phyloP scores from a whole-genome alignment of 2,888 invertebrate genomes.

The Eupelmus urozonus region DNA sequence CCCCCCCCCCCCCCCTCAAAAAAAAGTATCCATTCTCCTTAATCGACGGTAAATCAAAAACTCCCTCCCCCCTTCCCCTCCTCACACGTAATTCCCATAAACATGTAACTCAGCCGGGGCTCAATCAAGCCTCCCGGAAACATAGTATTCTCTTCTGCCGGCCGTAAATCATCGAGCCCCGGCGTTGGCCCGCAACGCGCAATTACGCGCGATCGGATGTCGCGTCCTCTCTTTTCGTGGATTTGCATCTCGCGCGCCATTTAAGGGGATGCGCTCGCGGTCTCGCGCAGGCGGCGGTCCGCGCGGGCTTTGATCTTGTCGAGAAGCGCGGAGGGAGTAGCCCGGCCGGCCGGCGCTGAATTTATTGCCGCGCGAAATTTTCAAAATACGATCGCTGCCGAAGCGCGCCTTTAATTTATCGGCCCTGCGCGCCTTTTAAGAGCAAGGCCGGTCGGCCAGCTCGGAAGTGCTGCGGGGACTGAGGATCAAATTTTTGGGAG shows the following conservation, averaged over 20 bases:
- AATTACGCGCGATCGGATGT: slow-evolving; percentile 36
- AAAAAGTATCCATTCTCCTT: background rate
- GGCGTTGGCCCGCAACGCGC: background rate
- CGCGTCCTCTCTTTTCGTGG: slow-evolving; percentile 3
- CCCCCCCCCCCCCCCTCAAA: no score
- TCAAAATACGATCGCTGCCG: slow-evolving; percentile 4
- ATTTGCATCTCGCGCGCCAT: slow-evolving; percentile 25
- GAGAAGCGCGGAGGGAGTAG: background rate
- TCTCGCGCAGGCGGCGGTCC: no score
- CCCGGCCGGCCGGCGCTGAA: background rate
- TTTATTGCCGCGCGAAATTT: slow-evolving; percentile 38
- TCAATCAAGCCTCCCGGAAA: background rate
- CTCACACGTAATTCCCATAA: background rate
- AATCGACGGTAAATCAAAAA: background rate
- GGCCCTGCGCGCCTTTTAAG: background rate
- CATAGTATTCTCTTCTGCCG: background rate
- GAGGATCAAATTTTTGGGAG: no score
- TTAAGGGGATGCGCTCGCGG: background rate
- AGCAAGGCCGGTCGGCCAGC: no score
- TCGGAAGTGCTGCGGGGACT: no score
- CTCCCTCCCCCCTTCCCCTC: background rate
- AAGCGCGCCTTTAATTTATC: slow-evolving; percentile 21
- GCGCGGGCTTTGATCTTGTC: slow-evolving; percentile 29
- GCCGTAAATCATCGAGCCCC: slow-evolving; percentile 27
- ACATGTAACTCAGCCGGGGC: background rate